These are phyloP conservation scores for Umimayanthus kanabou DNA, from an alignment of 92 coral and sea anemone genomes.

Conservation along the genomic window DNA sequence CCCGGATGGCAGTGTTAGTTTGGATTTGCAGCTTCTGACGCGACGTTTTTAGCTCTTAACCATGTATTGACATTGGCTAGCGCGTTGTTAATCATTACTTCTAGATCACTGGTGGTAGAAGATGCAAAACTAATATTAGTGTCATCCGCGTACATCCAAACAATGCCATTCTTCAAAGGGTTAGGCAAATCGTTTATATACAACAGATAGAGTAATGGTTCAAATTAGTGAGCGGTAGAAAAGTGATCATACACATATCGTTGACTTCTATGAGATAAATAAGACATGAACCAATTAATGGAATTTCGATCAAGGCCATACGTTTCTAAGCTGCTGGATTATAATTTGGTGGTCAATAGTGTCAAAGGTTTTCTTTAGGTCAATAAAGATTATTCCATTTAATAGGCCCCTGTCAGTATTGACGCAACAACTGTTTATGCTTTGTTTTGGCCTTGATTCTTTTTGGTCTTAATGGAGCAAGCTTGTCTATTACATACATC, in stretches of 20 bases:
- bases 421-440: not conserved
- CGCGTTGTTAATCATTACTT: no score
- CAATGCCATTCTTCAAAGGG: not conserved
- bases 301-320: not conserved
- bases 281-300: not conserved
- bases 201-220: conserved; percentile 11
- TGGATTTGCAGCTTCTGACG: no score
- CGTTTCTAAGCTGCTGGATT: not conserved
- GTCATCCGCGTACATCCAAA: not conserved
- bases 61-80: no score
- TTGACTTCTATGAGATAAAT: not conserved
- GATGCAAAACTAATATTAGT: no score
- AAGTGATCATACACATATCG: not conserved
- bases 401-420: not conserved
- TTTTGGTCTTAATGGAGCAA: not conserved
- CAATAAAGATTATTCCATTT: not conserved
- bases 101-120: no score
- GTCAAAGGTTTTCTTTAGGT: not conserved
- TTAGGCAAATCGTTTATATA: conserved; percentile 26
- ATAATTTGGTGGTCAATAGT: not conserved
- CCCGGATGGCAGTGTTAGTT: no score
- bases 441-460: not conserved
- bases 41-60: no score
- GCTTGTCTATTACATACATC: not conserved
- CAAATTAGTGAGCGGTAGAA: not conserved